These are phyloP conservation scores for Parnassius orleans DNA, from an alignment of 2,888 invertebrate species.

Conservation along the genomic window DNA sequence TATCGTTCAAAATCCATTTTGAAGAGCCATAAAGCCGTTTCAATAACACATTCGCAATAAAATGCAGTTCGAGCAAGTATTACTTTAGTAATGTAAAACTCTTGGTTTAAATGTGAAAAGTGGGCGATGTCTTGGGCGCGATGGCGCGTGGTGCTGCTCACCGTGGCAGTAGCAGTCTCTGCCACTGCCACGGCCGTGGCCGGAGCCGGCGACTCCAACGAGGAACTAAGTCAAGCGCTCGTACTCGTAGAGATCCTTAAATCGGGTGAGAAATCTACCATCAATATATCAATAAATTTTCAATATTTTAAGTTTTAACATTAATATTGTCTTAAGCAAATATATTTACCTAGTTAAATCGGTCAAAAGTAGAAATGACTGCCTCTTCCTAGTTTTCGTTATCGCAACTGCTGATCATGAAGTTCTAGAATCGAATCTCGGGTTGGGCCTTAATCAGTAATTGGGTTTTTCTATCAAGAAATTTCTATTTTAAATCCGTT, in stretches of 20 bases:
- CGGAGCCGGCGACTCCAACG: not conserved
- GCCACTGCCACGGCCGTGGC: not conserved
- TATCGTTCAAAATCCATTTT: too few species aligned
- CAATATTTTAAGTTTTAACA: too few species aligned
- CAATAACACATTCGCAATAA: not conserved
- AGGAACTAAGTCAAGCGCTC: constrained; percentile 15
- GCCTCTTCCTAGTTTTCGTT: too few species aligned
- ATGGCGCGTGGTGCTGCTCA: constrained; percentile 1
- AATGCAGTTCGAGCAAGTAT: not conserved
- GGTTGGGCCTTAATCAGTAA: too few species aligned
- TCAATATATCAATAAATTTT: too few species aligned
- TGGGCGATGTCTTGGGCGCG: constrained; percentile 3
- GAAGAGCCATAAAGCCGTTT: not conserved
- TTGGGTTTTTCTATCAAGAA: too few species aligned
- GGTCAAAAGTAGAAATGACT: too few species aligned
- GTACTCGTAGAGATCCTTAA: constrained; percentile 14
- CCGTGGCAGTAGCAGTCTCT: not conserved
- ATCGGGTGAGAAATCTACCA: constrained; percentile 8
- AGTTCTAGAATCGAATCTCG: too few species aligned
- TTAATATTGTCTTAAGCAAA: too few species aligned
- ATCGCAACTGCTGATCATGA: too few species aligned
- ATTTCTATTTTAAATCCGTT: too few species aligned
- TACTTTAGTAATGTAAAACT: not conserved
- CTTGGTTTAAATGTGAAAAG: not conserved
- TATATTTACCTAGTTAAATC: too few species aligned